Base-by-base conservation (phyloP, 2,113 vertebrate species). In the Pseudorasbora parva region DNA sequence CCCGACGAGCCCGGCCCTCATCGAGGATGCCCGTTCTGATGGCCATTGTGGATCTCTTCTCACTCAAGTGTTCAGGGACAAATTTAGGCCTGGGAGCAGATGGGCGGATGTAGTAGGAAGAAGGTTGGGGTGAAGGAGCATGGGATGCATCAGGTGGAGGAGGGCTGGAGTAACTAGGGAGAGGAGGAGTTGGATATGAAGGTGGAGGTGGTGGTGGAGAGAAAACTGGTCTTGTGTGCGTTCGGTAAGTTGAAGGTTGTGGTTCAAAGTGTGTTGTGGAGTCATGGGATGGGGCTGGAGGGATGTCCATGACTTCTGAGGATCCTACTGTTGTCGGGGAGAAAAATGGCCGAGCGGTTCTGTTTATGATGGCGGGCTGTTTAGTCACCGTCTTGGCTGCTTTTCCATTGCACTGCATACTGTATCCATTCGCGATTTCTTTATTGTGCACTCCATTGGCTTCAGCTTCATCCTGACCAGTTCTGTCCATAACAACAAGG, bases 311-410 rank as follows among this genome's bases (percentile, higher is more conserved):
- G 15, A 90, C 69, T 75, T 89, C 89, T 14, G 87, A 74, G 82
- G 88, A 78, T 84, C 90, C 87, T 82, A 88, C 89, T 25, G 92
- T 88, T 0, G 81, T 77, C 6, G 97, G 95, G 1, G 94, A 94
- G 83, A 97, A 96, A 1, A 99, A 99, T 0, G 97, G 98, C 78
- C 94, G 95, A 86, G 98, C 97, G 0, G 97, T 98, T 88, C 97
- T 92, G 90, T 99, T 99, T 82, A 93, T 90, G 91, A 97, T 96
- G 0, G 93, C 82, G 0, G 86, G 89, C 84, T 96, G 93, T 87
- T 90, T 94, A 59, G 91, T 82, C 76, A 81, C 75, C n/a, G 88
- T 49, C 45, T 85, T 85, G 25, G 86, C 76, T 6, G 69, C 69
- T 64, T 88, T 91, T 81, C 88, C 89, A 10, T 88, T 86, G 82